Percentiles rank a stretch among this genome's conserved stretches.
phyloP scores from a whole-genome alignment of 2,888 invertebrate genomes.

The Cheiracanthium punctorium region DNA sequence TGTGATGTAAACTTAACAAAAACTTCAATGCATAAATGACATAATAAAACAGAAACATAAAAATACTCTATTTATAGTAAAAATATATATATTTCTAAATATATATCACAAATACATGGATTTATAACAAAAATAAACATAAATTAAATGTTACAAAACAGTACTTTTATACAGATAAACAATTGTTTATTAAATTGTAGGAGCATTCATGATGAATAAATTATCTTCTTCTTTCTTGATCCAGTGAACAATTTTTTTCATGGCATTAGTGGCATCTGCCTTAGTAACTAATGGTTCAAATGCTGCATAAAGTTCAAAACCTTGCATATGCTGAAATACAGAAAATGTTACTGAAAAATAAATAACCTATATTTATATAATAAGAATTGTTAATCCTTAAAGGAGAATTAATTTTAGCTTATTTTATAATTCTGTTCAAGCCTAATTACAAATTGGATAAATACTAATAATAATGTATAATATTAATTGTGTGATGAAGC shows the following conservation, averaged over 20 bases:
- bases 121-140: not conserved
- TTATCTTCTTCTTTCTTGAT: conserved; percentile 92
- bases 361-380: too few relatives aligned
- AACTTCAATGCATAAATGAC: too few relatives aligned
- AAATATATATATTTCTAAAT: conserved; percentile 9
- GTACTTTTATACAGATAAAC: not conserved
- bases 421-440: too few relatives aligned
- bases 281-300: conserved; percentile 94
- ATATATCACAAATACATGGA: not conserved
- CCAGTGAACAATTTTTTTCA: conserved; percentile 93
- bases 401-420: too few relatives aligned
- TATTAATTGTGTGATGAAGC: too few relatives aligned
- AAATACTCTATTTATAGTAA: not conserved
- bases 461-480: too few relatives aligned
- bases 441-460: too few relatives aligned
- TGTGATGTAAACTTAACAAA: too few relatives aligned
- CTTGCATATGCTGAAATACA: conserved; percentile 84
- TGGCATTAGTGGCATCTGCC: conserved; percentile 87
- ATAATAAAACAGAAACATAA: too few relatives aligned
- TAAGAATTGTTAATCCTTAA: too few relatives aligned
- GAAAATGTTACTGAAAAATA: too few relatives aligned
- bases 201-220: conserved; percentile 70
- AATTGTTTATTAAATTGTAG: conserved; percentile 60
- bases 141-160: not conserved
- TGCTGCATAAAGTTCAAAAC: conserved; percentile 93